These are phyloP conservation scores for Oreamnos americanus DNA, from an alignment of 2,113 vertebrate genomes.

Conservation along the genomic window DNA sequence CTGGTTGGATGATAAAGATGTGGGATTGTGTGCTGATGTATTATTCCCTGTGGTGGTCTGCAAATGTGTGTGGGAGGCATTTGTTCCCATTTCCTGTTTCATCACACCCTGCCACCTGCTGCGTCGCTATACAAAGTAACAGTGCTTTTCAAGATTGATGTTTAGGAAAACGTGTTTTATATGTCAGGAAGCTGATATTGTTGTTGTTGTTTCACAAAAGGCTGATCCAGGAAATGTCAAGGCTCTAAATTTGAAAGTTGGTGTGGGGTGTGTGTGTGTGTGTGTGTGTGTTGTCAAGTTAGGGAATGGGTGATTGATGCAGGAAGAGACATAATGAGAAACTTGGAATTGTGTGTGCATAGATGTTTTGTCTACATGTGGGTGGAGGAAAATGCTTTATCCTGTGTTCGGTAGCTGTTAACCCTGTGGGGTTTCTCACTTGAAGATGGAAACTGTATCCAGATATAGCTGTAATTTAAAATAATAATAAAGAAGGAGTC, in stretches of 20 bases:
- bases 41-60: constrained; percentile 7
- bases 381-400: constrained; percentile 11
- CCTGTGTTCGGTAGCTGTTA: constrained; percentile 46
- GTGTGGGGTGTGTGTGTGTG: no score
- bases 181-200: constrained; percentile 32
- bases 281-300: neutral
- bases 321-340: neutral
- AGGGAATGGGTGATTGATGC: neutral
- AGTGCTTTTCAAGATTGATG: neutral
- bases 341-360: neutral
- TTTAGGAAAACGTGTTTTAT: constrained; percentile 50
- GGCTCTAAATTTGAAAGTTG: neutral
- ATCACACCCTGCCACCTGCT: constrained; percentile 69
- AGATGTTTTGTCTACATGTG: neutral
- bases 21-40: neutral
- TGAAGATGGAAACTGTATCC: constrained; percentile 49
- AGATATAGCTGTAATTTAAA: constrained; percentile 70
- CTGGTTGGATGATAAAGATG: neutral
- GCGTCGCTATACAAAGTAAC: constrained; percentile 68
- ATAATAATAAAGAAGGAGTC: constrained; percentile 55
- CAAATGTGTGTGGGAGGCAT: constrained; percentile 56
- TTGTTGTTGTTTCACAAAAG: constrained; percentile 24
- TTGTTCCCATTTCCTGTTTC: constrained; percentile 71
- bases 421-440: constrained; percentile 52
- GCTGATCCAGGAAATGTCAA: constrained; percentile 24